Evolutionary conservation across 2,888 invertebrate species (phyloP).

Genomic region (Mechanitis mazaeus): DNA sequence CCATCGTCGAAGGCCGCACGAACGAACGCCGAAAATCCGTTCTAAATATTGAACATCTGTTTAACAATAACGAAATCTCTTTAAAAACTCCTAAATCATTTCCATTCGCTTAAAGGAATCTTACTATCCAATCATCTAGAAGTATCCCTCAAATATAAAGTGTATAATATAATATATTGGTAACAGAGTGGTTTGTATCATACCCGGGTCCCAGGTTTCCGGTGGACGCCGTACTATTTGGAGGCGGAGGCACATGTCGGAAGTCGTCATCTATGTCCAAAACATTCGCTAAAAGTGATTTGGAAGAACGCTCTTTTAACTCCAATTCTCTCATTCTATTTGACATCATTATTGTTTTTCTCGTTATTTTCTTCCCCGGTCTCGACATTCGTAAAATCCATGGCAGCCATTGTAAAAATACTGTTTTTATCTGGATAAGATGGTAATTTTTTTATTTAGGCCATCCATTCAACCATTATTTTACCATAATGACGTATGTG

Average conservation of each 20-base stretch:
- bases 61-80: slow-evolving; percentile 13
- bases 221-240: slow-evolving; percentile 76
- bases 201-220: slow-evolving; percentile 81
- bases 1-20: slow-evolving; percentile 87
- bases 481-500: no score
- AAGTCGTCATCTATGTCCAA: slow-evolving; percentile 97
- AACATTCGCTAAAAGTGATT: slow-evolving; percentile 95
- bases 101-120: slow-evolving; percentile 12
- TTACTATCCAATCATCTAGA: not conserved
- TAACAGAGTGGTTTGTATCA: slow-evolving; percentile 33
- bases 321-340: slow-evolving; percentile 95
- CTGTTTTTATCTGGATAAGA: slow-evolving; percentile 87
- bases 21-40: slow-evolving; percentile 78
- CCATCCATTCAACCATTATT: no score
- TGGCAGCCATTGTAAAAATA: slow-evolving; percentile 98
- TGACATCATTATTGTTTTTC: slow-evolving; percentile 92
- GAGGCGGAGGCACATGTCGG: slow-evolving; percentile 83
- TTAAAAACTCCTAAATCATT: slow-evolving; percentile 24
- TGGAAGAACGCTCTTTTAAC: slow-evolving; percentile 94
- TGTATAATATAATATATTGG: not conserved
- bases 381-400: slow-evolving; percentile 97
- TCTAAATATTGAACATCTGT: slow-evolving; percentile 72
- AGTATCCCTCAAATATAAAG: not conserved
- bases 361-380: slow-evolving; percentile 95
- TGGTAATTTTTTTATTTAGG: not conserved